Evolutionary conservation across 2,113 vertebrate species (phyloP), one percentile per base, ranked within the genome.

Genomic region (Sebastes fasciatus): DNA sequence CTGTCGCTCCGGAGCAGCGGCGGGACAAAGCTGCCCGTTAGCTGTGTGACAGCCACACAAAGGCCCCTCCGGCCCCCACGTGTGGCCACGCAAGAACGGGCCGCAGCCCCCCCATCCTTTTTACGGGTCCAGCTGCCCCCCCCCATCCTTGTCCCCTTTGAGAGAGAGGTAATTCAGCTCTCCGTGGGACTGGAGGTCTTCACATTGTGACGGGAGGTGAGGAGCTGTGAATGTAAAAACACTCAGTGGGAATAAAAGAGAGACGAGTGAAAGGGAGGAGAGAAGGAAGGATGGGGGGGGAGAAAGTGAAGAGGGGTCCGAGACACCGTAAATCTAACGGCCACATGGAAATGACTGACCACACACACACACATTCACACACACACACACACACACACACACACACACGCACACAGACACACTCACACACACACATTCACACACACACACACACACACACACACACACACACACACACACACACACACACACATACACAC

Each of bases 81-180:
- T 84, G 71, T 3, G 19, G 68, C 67, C 60, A 67, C 51, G 62
- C 81, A 71, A 13, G 69, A 64, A 34, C 10, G 57, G 68, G 64
- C 45, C 34, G 61, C 66, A 60, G 13, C 42, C 83, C 83, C 67
- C 84, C 61, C 52, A 65, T 86, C 75, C 64, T 84, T 66, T 80
- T 26, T 14, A 43, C 34, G 60, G 58, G 14, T 45, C 48, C 52
- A 19, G 26, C 60, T 13, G 48, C 51, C 83, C 34, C 57, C 34
- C 26, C 49, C 67, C 65, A 45, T 34, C 70, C 54, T 62, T 17
- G 54, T 82, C 58, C 86, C 69, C 87, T 84, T 92, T 34, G 34
- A 34, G 79, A 89, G 66, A 72, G 69, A 42, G 74, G 26, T 87
- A 88, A 94, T 92, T 92, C 84, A 92, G 80, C 83, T 64, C 66